These are phyloP conservation scores for Epizoanthus stellaris DNA, from an alignment of 92 coral and sea anemone genomes.

Conservation along the genomic window DNA sequence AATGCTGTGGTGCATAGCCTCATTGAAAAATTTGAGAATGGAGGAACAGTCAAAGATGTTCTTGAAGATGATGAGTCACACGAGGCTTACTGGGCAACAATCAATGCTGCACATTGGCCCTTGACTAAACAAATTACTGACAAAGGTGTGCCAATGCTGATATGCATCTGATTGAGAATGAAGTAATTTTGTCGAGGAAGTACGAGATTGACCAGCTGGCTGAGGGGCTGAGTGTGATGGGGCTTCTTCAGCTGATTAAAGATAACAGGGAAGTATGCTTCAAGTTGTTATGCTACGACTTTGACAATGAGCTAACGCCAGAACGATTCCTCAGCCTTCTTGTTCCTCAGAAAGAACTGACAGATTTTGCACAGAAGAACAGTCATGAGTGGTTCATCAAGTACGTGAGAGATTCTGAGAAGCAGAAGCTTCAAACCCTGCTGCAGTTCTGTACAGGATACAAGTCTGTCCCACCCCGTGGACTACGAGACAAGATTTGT, in stretches of 20 bases:
- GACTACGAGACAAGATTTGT: background rate
- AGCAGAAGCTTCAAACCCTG: slow-evolving; percentile 44
- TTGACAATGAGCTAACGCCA: slow-evolving; percentile 20
- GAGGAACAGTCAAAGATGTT: slow-evolving; percentile 28
- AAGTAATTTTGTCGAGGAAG: slow-evolving; percentile 57
- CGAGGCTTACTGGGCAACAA: slow-evolving; percentile 60
- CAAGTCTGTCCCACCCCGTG: slow-evolving; percentile 27
- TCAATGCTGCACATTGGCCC: slow-evolving; percentile 64
- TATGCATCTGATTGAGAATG: slow-evolving; percentile 65
- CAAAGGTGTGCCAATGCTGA: slow-evolving; percentile 45
- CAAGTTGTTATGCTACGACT: slow-evolving; percentile 52
- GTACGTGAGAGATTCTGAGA: slow-evolving; percentile 42
- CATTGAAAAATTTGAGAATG: slow-evolving; percentile 31
- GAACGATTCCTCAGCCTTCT: slow-evolving; percentile 45
- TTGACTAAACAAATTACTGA: slow-evolving; percentile 48
- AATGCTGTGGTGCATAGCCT: slow-evolving; percentile 54
- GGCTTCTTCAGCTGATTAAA: slow-evolving; percentile 48
- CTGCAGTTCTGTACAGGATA: slow-evolving; percentile 11
- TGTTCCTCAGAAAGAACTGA: slow-evolving; percentile 29
- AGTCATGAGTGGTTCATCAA: slow-evolving; percentile 54
- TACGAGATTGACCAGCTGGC: slow-evolving; percentile 62
- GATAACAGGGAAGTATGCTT: slow-evolving; percentile 49
- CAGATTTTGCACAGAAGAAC: slow-evolving; percentile 56
- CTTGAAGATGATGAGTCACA: slow-evolving; percentile 44
- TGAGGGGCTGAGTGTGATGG: slow-evolving; percentile 56